Base-by-base conservation (phyloP, 2,888 invertebrate genomes). In the Hydropsyche betteni region DNA sequence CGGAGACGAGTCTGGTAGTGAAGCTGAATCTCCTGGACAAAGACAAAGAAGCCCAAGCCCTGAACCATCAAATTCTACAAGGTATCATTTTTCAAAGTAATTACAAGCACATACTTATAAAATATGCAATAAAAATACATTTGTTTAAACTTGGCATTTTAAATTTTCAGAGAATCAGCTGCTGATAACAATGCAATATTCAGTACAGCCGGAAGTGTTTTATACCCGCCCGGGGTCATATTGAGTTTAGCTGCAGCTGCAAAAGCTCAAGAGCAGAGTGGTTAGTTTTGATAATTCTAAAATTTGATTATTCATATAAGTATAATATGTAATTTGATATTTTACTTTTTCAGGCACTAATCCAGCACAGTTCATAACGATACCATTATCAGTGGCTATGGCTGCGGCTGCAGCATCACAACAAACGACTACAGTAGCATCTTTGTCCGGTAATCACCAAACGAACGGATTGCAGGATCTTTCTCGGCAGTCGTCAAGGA, bases 291-390 rank as follows among this genome's bases (percentile, higher is more conserved):
- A 7, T 44, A 44, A 55, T 8, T 8, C 61, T 75, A 33, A 55
- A n/a, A 16, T 33, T 75, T 33, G 34, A 10, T 55, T 5, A 51
- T 68, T 52, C 12, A 58, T 33, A 74, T 38, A 16, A n/a, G 8
- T 36, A 69, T 12, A 4, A 38, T 74, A 74, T 52, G 12, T 8
- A 14, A 64, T 10, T 71, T 68, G 12, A 34, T n/a, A 52, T 74
- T 64, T 69, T 68, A 14, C n/a, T 33, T 64, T 72, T 76, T n/a
- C 68, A 79, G 79, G 76, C 61, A 77, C 75, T 6, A 68, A 51
- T 76, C 88, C 88, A 81, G 89, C 89, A 55, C 91, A 92, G 83
- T 92, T 91, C 85, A 91, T 92, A 82, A 91, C 91, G 75, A 92
- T 92, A 83, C 92, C 92, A 74, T 84, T 92, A 80, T 91, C 91